Base-by-base conservation (phyloP, 2,888 invertebrate genomes). In the Junonia oenone region DNA sequence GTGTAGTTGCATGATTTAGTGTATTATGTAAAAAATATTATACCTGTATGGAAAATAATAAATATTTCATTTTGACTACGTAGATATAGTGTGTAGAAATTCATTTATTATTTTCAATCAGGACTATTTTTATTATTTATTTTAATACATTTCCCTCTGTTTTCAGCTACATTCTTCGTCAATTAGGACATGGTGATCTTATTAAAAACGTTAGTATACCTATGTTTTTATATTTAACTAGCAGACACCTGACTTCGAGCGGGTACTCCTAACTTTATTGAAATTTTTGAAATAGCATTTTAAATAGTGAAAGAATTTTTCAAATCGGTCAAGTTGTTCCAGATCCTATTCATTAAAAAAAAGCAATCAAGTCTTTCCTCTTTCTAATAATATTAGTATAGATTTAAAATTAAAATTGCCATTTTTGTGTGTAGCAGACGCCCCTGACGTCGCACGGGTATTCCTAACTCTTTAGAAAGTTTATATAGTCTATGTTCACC, bases 121-220 rank as follows among this genome's bases (percentile, higher is more conserved):
- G 49, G 50, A 33, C 8, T 55, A 62, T 64, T 69, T 68, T 72
- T 63, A 51, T n/a, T n/a, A 50, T 62, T 62, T 59, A 17, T 43
- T 43, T 22, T 11, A 26, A 43, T 43, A 13, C 0, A n/a, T 13
- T 26, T 22, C 26, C 0, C 13, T 43, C n/a, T 13, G 2, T 13
- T 26, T 43, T 55, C 91, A 97, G 96, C 78, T 96, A 93, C 76
- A 92, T 95, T 56, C 83, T 97, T 48, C 89, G 92, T 63, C 95
- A 96, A 78, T 81, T 96, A 66, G 95, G 94, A 5, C 91, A 93
- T 61, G 77, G 78, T 13, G 93, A 95, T 56, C 91, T 94, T 73
- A 70, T 94, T 17, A 85, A 92, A 77, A 92, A 95, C 78, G 96
- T 96, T 90, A 93, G 95, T 91, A 2, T 27, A n/a, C 19, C 11